phyloP scores from a whole-genome alignment of 2,888 invertebrate species.

The Ypsolopha scabrella region DNA sequence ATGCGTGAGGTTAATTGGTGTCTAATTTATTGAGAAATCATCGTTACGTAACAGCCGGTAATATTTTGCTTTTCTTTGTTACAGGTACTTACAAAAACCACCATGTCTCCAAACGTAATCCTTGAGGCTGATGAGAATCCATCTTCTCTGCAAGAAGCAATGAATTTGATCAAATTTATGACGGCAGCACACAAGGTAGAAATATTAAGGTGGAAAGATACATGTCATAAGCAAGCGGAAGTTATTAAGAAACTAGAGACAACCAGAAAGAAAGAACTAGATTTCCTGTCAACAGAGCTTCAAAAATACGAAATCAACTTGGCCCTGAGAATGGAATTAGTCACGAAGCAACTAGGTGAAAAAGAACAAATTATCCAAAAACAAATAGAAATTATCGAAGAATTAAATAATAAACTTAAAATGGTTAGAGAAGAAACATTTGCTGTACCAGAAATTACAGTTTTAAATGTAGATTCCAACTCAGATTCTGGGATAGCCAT shows the following conservation, averaged over 20 bases:
- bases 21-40: background rate
- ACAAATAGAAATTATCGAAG: conserved; percentile 44
- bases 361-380: conserved; percentile 52
- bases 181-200: conserved; percentile 59
- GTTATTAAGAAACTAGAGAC: conserved; percentile 54
- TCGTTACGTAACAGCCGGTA: background rate
- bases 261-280: conserved; percentile 55
- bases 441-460: conserved; percentile 41
- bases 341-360: conserved; percentile 47
- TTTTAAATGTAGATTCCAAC: conserved; percentile 44
- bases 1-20: background rate
- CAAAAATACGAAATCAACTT: conserved; percentile 59
- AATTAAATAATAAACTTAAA: conserved; percentile 40
- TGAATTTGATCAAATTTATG: conserved; percentile 58
- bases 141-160: conserved; percentile 53
- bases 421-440: conserved; percentile 27
- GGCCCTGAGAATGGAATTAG: conserved; percentile 45
- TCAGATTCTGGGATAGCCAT: conserved; percentile 60
- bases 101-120: conserved; percentile 29
- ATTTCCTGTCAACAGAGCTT: conserved; percentile 53
- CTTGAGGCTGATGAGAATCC: conserved; percentile 48
- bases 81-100: conserved; percentile 28
- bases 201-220: conserved; percentile 44
- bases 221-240: conserved; percentile 44
- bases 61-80: background rate